phyloP scores from a whole-genome alignment of 2,113 vertebrate genomes.

The Caloenas nicobarica region DNA sequence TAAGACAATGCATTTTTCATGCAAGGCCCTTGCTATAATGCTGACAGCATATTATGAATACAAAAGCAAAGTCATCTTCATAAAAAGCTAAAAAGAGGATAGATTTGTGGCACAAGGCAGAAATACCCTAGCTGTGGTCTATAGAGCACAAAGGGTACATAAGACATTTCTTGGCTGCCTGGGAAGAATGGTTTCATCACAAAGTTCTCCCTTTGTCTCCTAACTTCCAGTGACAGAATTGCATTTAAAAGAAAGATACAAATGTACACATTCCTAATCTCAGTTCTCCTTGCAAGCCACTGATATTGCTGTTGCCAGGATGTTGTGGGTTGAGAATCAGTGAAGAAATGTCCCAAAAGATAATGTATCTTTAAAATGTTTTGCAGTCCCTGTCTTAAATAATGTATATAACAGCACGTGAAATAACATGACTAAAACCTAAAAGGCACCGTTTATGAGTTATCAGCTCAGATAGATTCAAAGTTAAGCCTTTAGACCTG shows the following conservation, averaged over 20 bases:
- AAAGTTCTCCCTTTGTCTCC: background rate
- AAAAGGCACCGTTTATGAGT: conserved; percentile 2
- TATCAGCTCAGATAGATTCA: background rate
- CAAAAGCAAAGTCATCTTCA: conserved; percentile 32
- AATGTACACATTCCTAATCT: conserved; percentile 2
- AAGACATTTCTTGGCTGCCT: background rate
- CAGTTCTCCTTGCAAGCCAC: background rate
- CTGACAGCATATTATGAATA: background rate
- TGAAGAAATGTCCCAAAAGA: conserved; percentile 22
- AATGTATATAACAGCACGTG: background rate
- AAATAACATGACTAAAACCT: conserved; percentile 15
- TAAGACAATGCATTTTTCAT: background rate
- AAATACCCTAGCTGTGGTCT: conserved; percentile 16
- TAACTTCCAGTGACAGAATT: conserved; percentile 1
- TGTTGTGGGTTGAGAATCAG: background rate
- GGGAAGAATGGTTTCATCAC: background rate
- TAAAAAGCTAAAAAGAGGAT: conserved; percentile 26
- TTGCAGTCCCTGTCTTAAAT: conserved; percentile 16
- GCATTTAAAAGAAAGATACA: background rate
- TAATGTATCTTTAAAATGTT: conserved; percentile 21
- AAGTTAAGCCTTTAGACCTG: background rate
- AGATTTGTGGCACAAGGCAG: conserved; percentile 1
- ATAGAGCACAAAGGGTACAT: conserved; percentile 28
- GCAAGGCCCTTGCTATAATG: background rate
- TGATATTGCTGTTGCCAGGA: background rate